phyloP scores from a whole-genome alignment of 2,797 vertebrate genomes.

The Fundulus diaphanus region DNA sequence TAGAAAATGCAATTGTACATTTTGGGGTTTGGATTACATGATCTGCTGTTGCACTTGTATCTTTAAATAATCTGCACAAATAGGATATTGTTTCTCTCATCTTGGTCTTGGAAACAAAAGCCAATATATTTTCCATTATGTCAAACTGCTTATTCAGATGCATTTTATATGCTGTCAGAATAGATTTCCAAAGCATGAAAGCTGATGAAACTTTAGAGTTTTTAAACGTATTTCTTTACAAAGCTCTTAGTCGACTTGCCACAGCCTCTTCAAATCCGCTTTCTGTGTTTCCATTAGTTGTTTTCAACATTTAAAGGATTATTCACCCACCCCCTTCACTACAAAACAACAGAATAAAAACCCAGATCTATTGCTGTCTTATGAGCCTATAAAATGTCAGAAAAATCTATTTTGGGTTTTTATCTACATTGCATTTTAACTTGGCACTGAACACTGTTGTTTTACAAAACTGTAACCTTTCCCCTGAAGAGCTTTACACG shows the following conservation, averaged over 20 bases:
- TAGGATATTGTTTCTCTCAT: neutral
- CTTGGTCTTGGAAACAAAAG: neutral
- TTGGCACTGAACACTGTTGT: conserved; percentile 5
- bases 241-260: neutral
- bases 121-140: neutral
- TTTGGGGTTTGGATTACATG: neutral
- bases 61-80: conserved; percentile 5
- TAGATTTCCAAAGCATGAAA: conserved; percentile 1
- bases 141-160: conserved; percentile 4
- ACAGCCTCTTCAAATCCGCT: neutral
- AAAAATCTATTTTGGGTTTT: neutral
- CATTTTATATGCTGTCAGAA: neutral
- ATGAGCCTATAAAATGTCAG: neutral
- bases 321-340: no score
- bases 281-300: neutral
- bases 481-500: conserved; percentile 10
- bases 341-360: neutral
- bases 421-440: conserved; percentile 22
- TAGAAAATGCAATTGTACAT: neutral
- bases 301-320: neutral
- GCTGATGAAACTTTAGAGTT: conserved; percentile 2
- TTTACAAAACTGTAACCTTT: conserved; percentile 12
- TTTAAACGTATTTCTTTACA: neutral
- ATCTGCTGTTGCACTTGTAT: neutral
- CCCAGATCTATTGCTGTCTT: neutral